Base-by-base conservation (phyloP, 2,888 invertebrate species). In the Lithophane ornitopus region DNA sequence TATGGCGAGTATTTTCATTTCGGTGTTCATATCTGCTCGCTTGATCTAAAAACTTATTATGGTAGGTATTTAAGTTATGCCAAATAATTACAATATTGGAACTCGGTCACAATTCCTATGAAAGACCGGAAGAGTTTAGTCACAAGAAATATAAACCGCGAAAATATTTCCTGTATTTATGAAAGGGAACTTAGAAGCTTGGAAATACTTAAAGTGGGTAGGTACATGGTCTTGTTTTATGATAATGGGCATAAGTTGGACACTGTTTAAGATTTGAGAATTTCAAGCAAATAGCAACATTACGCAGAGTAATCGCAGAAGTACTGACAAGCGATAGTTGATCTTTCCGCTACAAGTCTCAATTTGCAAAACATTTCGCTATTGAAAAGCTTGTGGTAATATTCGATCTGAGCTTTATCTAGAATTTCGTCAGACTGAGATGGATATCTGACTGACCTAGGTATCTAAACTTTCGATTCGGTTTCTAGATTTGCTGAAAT, bases 1-100 rank as follows among this genome's bases (percentile, higher is more conserved):
- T 34, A 81, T 63, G 67, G 68, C 58, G 70, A 62, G 68, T 74
- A 76, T 56, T 75, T 67, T 67, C 44, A 70, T 74, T 68, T 70
- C 34, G 70, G 56, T 85, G 62, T 39, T 67, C 52, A 19, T 70
- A 84, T 74, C 85, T 46, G 73, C 61, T 82, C 74, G 78, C 68
- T 70, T 44, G 26, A 61, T 74, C 59, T 74, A 22, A 63, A 82
- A 56, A 67, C 44, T 65, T 69, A 44, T 34, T 59, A 7, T 34
- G 34, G 72, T 26, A 71, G 19, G 39, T 44, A 19, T 9, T 70
- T 14, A 16, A 66, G 39, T 58, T 66, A 61, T 61, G 59, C 19
- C 44, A 74, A 81, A 56, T 81, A 70, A 63, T 63, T 39, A 44
- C 8, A 44, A 41, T 75, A 81, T 81, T 77, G 54, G 56, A 81